Conservation (phyloP, 1,140 invertebrate genomes). For the Aphidius gifuensis region DNA sequence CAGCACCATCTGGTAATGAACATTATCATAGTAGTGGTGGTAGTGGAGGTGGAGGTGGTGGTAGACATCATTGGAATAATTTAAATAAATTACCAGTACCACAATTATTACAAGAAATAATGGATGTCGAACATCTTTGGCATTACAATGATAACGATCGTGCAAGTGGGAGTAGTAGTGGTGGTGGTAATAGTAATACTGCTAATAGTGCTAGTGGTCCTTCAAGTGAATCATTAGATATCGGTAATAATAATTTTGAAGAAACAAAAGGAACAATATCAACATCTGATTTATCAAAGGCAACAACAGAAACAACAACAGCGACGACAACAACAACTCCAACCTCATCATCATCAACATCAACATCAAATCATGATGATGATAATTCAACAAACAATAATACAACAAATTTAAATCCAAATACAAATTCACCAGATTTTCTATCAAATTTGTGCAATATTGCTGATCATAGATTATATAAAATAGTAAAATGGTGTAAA, state of each 20-base stretch:
- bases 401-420: constrained; percentile 31
- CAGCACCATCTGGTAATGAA: constrained; percentile 46
- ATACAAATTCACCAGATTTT: constrained; percentile 66
- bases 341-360: constrained; percentile 50
- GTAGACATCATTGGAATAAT: constrained; percentile 50
- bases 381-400: too few relatives aligned
- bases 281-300: constrained; percentile 27
- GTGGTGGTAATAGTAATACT: constrained; percentile 18
- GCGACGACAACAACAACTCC: constrained; percentile 25
- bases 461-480: constrained; percentile 92
- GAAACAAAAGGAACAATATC: constrained; percentile 19
- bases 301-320: constrained; percentile 33
- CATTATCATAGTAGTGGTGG: constrained; percentile 39
- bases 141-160: constrained; percentile 73
- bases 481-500: constrained; percentile 98
- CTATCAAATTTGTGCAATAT: constrained; percentile 87
- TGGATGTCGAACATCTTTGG: constrained; percentile 92
- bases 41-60: background rate
- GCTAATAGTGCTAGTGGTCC: constrained; percentile 3
- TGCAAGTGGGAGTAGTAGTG: constrained; percentile 23
- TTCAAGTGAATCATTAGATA: constrained; percentile 17
- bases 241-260: constrained; percentile 15
- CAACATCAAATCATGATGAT: constrained; percentile 53
- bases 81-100: constrained; percentile 52
- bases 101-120: constrained; percentile 73